These are phyloP conservation scores for Hystrix brachyura DNA, from an alignment of 2,113 vertebrate species.

Conservation along the genomic window DNA sequence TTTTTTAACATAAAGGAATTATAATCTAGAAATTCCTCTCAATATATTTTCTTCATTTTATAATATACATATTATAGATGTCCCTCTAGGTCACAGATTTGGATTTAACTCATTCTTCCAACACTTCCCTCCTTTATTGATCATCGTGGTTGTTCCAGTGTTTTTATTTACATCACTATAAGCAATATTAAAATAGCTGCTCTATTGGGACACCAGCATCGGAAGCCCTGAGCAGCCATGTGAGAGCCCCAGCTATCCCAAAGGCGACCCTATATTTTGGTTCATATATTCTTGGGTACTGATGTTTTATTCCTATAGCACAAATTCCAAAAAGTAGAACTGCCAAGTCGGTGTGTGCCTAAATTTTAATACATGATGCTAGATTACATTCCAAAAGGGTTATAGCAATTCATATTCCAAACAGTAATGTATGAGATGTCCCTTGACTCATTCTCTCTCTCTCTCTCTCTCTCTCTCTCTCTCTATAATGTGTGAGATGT, in stretches of 20 bases:
- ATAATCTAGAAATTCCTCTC: background rate
- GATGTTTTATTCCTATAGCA: background rate
- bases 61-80: background rate
- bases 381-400: background rate
- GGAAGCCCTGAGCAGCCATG: too few species aligned
- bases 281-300: background rate
- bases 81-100: background rate
- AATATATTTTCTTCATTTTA: background rate
- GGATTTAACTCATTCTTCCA: slow-evolving; percentile 2
- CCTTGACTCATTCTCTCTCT: background rate
- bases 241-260: too few species aligned
- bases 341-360: background rate
- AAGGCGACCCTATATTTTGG: background rate
- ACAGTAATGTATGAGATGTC: background rate
- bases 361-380: background rate
- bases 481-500: background rate
- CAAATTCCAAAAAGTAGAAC: background rate
- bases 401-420: background rate
- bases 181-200: slow-evolving; percentile 18
- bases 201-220: too few species aligned
- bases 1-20: background rate
- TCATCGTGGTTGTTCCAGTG: background rate
- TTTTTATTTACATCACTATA: background rate
- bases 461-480: too few species aligned
- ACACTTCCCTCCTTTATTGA: background rate